phyloP scores from a whole-genome alignment of 1,140 invertebrate species.

The Habropoda laboriosa region DNA sequence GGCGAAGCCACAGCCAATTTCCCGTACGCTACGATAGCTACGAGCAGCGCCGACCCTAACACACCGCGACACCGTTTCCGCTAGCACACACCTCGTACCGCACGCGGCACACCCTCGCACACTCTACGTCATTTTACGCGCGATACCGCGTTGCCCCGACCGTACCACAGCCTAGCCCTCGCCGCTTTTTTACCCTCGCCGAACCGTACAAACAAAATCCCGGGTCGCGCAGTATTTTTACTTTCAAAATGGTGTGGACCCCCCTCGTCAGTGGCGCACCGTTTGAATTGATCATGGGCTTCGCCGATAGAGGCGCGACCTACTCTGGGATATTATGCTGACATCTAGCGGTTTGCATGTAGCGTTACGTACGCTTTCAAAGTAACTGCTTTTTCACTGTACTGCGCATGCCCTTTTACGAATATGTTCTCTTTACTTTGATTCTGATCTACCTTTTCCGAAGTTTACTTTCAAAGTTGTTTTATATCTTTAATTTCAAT shows the following conservation, averaged over 20 bases:
- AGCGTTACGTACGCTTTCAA: neutral
- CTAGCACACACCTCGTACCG: conserved; percentile 60
- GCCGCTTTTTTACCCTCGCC: conserved; percentile 55
- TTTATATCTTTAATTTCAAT: neutral
- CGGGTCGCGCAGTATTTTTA: conserved; percentile 75
- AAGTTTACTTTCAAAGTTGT: neutral
- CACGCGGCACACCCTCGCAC: conserved; percentile 56
- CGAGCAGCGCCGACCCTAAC: conserved; percentile 60
- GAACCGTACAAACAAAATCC: conserved; percentile 62
- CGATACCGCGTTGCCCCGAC: conserved; percentile 56
- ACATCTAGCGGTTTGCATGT: conserved; percentile 53
- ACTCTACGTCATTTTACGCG: conserved; percentile 69
- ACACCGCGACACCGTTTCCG: conserved; percentile 67
- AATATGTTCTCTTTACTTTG: neutral
- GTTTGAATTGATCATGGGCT: conserved; percentile 65
- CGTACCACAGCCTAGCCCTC: conserved; percentile 37
- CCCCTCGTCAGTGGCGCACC: conserved; percentile 51
- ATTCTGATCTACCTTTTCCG: neutral
- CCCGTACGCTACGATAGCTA: conserved; percentile 64
- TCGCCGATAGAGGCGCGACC: conserved; percentile 60
- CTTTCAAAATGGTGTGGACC: conserved; percentile 74
- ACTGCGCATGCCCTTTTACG: conserved; percentile 23
- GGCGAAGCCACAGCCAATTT: conserved; percentile 70
- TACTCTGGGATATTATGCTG: neutral
- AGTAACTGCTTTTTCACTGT: neutral